These are phyloP conservation scores for Upupa epops DNA, from an alignment of 2,113 vertebrate genomes.

Conservation along the genomic window DNA sequence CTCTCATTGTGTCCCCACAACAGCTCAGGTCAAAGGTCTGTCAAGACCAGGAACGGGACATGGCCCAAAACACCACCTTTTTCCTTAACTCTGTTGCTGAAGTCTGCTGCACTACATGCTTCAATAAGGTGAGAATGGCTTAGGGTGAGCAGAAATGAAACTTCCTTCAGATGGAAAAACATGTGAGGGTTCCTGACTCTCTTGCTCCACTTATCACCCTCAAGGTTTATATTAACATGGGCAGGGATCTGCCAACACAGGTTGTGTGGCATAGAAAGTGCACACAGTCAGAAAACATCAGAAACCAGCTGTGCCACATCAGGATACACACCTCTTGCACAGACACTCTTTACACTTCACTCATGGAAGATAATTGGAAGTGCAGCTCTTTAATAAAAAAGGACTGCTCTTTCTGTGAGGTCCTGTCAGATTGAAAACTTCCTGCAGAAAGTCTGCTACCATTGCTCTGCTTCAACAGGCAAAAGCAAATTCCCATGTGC, in stretches of 20 bases:
- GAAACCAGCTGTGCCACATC: background rate
- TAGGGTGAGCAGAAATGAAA: background rate
- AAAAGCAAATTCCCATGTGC: background rate
- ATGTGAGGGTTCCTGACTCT: background rate
- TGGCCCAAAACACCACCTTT: background rate
- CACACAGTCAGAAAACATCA: background rate
- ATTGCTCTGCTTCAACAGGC: background rate
- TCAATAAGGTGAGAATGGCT: background rate
- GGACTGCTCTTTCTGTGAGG: background rate
- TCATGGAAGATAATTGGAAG: background rate
- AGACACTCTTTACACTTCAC: background rate
- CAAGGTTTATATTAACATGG: background rate
- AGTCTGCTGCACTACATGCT: background rate
- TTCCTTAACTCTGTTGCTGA: background rate
- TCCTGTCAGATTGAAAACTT: background rate
- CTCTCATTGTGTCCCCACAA: accelerated
- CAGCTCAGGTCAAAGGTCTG: background rate
- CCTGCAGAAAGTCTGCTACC: background rate
- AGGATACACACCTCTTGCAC: background rate
- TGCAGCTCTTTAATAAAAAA: background rate
- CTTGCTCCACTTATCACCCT: background rate
- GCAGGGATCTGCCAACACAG: background rate
- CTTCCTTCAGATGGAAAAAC: background rate
- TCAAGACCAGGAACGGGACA: background rate
- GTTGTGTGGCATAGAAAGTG: background rate